These are phyloP conservation scores for Drosophila pseudotakahashii DNA, from an alignment of 2,888 invertebrate species.

Conservation along the genomic window DNA sequence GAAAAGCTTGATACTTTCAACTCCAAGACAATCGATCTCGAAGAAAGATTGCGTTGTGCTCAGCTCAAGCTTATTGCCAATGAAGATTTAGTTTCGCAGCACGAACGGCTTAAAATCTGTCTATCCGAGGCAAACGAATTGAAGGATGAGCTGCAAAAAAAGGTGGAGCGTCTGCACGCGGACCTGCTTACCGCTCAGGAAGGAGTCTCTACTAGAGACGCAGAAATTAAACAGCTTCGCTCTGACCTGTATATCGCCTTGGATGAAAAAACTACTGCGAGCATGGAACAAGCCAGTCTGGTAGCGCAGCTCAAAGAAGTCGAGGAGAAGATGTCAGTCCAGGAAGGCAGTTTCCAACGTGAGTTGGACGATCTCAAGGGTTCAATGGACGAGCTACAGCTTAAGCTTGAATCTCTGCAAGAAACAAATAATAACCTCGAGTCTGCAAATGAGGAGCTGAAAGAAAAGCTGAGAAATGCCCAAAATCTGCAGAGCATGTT, in stretches of 20 bases:
- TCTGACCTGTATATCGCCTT: conserved; percentile 12
- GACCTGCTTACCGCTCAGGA: background rate
- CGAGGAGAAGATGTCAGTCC: conserved; percentile 31
- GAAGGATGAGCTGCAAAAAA: background rate
- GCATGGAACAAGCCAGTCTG: background rate
- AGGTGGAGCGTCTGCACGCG: background rate
- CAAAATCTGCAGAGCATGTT: conserved; percentile 29
- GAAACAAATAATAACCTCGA: conserved; percentile 48
- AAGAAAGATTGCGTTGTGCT: conserved; percentile 17
- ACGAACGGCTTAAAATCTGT: conserved; percentile 6
- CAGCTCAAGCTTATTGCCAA: background rate
- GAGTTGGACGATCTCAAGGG: conserved; percentile 53
- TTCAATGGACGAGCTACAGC: conserved; percentile 56
- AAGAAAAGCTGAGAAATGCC: conserved; percentile 21
- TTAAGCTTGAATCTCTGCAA: conserved; percentile 59
- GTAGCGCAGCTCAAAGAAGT: conserved; percentile 10
- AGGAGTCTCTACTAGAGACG: no score
- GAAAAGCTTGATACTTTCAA: conserved; percentile 36
- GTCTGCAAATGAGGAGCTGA: conserved; percentile 31
- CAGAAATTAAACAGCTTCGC: conserved; percentile 33
- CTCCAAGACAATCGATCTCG: conserved; percentile 26
- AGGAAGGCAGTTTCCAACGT: conserved; percentile 46
- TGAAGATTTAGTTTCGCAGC: conserved; percentile 20
- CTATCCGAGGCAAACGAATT: background rate
- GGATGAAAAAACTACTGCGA: background rate